Evolutionary conservation across 1,140 invertebrate species (phyloP).

Genomic region (Hylaeus volcanicus): DNA sequence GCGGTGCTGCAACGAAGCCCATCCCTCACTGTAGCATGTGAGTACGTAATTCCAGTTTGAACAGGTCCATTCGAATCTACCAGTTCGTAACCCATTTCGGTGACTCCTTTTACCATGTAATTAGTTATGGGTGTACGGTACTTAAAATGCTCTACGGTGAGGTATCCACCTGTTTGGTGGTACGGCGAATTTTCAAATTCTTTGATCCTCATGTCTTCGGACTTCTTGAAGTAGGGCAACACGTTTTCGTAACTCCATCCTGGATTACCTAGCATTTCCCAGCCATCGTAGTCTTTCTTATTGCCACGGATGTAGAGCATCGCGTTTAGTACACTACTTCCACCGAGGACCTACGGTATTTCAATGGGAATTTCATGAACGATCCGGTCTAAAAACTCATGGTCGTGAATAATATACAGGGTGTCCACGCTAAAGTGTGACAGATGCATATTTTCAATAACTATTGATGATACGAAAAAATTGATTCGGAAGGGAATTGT

Average conservation of each 20-base stretch:
- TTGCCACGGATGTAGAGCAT: conserved; percentile 95
- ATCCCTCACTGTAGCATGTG: conserved; percentile 89
- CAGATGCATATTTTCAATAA: too few relatives aligned
- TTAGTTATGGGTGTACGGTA: conserved; percentile 83
- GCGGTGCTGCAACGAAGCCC: conserved; percentile 91
- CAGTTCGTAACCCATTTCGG: conserved; percentile 86
- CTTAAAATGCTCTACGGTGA: conserved; percentile 83
- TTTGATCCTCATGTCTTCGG: conserved; percentile 86
- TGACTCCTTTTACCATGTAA: conserved; percentile 85
- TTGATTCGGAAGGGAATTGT: too few relatives aligned
- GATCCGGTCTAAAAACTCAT: background rate
- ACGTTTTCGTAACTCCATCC: conserved; percentile 90
- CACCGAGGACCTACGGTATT: conserved; percentile 82
- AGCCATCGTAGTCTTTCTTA: conserved; percentile 89
- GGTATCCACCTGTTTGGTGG: conserved; percentile 85
- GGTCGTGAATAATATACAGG: too few relatives aligned
- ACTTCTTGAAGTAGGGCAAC: conserved; percentile 90
- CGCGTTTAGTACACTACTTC: conserved; percentile 91
- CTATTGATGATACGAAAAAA: too few relatives aligned
- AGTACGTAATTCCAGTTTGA: conserved; percentile 87
- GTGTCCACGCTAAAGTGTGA: too few relatives aligned
- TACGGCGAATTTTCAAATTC: conserved; percentile 83
- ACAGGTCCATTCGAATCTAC: conserved; percentile 88
- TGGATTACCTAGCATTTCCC: conserved; percentile 85
- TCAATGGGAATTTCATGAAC: background rate